Conservation (phyloP, 2,797 vertebrate genomes). For the Cygnus olor region DNA sequence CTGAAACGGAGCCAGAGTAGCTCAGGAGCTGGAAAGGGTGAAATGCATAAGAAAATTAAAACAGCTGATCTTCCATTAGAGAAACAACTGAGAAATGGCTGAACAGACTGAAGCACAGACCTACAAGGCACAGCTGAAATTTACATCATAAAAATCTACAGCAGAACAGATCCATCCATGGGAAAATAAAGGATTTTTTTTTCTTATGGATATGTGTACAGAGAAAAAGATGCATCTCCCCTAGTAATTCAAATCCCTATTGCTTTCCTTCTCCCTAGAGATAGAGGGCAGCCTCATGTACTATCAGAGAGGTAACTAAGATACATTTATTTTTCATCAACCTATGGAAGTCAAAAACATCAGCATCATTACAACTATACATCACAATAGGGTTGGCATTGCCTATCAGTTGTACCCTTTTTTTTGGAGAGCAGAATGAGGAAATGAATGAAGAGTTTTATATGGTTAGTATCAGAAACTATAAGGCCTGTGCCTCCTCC, state of each 20-base stretch:
- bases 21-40: neutral
- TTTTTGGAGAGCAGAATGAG: neutral
- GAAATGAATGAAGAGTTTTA: neutral
- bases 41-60: slow-evolving; percentile 23
- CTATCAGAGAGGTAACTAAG: neutral
- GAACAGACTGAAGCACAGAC: slow-evolving; percentile 16
- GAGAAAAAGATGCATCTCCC: neutral
- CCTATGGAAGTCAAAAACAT: neutral
- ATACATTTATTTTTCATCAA: neutral
- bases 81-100: slow-evolving; percentile 9
- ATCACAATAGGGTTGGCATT: neutral
- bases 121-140: neutral
- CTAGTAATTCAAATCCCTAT: neutral
- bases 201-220: neutral
- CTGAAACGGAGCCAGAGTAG: neutral
- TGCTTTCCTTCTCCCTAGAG: neutral
- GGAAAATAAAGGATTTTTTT: neutral
- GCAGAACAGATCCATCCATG: neutral
- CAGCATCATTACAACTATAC: neutral
- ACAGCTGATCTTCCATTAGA: slow-evolving; percentile 22
- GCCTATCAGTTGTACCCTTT: neutral
- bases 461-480: neutral
- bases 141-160: neutral
- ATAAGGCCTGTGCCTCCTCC: neutral
- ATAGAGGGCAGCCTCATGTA: neutral